A percentile compares a stretch with the other conserved stretches of the same genome.
phyloP scores from a whole-genome alignment of 2,797 vertebrate genomes.

The Malurus leucopterus region DNA sequence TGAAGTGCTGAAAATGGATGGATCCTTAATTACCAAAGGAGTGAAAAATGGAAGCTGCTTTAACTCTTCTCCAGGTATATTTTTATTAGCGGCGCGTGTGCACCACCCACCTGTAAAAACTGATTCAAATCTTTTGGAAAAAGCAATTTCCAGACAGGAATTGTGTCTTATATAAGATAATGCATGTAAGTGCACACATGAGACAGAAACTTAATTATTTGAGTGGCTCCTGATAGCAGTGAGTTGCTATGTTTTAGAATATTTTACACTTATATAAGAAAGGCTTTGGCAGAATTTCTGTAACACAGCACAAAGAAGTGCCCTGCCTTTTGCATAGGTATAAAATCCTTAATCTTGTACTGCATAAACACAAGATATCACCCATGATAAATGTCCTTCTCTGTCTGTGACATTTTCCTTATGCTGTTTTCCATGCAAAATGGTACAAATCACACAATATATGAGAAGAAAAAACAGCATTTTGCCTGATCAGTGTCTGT shows the following conservation, averaged over 20 bases:
- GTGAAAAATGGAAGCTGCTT: background rate
- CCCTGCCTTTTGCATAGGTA: background rate
- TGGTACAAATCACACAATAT: background rate
- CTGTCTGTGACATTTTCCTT: background rate
- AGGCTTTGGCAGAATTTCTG: background rate
- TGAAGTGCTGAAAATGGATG: background rate
- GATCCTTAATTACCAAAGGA: background rate
- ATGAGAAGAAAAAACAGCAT: slow-evolving; percentile 22
- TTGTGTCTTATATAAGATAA: background rate
- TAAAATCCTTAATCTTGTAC: background rate
- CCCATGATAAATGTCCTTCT: background rate
- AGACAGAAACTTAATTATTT: background rate
- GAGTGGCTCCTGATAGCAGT: background rate
- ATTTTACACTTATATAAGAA: background rate
- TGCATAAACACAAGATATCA: background rate
- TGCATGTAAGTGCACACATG: background rate
- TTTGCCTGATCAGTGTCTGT: slow-evolving; percentile 53
- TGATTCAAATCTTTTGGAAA: background rate
- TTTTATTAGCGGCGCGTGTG: background rate
- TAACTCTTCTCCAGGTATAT: background rate
- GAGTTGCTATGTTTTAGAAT: background rate
- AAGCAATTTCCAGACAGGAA: background rate
- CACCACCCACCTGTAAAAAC: background rate
- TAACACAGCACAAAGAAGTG: background rate
- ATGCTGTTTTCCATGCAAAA: background rate